Conservation (phyloP, 2,888 invertebrate genomes). For the Xanthia icteritia region DNA sequence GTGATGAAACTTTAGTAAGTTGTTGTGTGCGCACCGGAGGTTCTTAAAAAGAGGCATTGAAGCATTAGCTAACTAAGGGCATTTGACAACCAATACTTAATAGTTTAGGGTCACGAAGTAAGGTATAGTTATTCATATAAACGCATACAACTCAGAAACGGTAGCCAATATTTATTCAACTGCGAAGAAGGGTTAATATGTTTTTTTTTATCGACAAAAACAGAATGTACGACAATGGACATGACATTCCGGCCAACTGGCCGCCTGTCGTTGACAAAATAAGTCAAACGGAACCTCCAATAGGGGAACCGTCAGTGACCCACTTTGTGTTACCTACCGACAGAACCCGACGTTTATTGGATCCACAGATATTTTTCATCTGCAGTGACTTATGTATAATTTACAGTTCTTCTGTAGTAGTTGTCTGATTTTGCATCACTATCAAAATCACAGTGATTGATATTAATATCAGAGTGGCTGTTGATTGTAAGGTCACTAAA, state of each 20-base stretch:
- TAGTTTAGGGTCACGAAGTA: not conserved
- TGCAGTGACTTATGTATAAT: slow-evolving; percentile 13
- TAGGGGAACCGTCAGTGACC: slow-evolving; percentile 37
- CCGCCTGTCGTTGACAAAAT: slow-evolving; percentile 49
- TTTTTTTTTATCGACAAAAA: slow-evolving; percentile 36
- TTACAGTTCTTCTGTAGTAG: not conserved
- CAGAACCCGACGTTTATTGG: not conserved
- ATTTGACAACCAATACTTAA: no score
- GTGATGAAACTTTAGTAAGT: no score
- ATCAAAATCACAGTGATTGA: not conserved
- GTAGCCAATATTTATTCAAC: slow-evolving; percentile 20
- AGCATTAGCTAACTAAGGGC: no score
- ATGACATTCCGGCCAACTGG: slow-evolving; percentile 53
- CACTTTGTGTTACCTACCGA: slow-evolving; percentile 31
- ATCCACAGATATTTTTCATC: slow-evolving; percentile 6
- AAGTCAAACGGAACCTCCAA: slow-evolving; percentile 50
- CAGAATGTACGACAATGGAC: slow-evolving; percentile 15
- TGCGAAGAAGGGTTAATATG: slow-evolving; percentile 33
- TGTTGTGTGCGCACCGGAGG: no score
- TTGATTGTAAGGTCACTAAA: no score
- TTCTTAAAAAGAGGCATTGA: no score
- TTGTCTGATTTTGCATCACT: not conserved
- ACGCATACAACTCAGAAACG: not conserved
- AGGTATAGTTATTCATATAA: not conserved
- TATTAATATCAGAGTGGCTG: not conserved